Base-by-base conservation (phyloP, 2,888 invertebrate species). In the Synergus gifuensis region DNA sequence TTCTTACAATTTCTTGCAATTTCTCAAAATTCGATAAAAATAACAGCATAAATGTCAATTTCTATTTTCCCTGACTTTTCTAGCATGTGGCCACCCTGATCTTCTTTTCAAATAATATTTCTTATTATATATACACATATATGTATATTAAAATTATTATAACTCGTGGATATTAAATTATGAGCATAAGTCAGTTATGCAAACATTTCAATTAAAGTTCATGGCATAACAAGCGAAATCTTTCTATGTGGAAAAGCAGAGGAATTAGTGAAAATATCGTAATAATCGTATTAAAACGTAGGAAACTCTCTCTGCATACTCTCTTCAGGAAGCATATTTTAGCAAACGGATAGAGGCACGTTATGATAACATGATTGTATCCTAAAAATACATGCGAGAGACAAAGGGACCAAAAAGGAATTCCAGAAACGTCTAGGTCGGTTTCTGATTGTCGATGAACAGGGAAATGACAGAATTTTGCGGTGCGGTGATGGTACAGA, bases 381-480 rank as follows among this genome's bases (percentile, higher is more conserved):
- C 46, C 22, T 46, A 46, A 44, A 44, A 67, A 67, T 8, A 67
- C 46, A 67, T 12, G 36, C 36, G 7, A 46, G 2, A 22, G 22
- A 67, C 28, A 67, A 28, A 67, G 9, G 22, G 46, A 14, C 14
- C 42, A 28, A 0, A 67, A 28, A 0, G 14, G 1, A 67, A 67
- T 67, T 46, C 16, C 22, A 46, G 22, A 8, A 46, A 44, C 44
- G 62, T 42, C 67, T 44, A 12, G 12, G 18, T 18, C 40, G 18
- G 42, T 67, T 44, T 46, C 44, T 44, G 44, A 22, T 67, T 42
- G 18, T 7, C 40, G n/a, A 42, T 44, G 40, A 42, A 42, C n/a
- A 66, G 42, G 36, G n/a, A 66, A 40, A 66, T 40, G 36, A 66
- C n/a, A 66, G 64, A 69, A 49, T 8, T 69, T 69, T 69, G 40